These are phyloP conservation scores for Tyria jacobaeae DNA, from an alignment of 2,888 invertebrate genomes.

Conservation along the genomic window DNA sequence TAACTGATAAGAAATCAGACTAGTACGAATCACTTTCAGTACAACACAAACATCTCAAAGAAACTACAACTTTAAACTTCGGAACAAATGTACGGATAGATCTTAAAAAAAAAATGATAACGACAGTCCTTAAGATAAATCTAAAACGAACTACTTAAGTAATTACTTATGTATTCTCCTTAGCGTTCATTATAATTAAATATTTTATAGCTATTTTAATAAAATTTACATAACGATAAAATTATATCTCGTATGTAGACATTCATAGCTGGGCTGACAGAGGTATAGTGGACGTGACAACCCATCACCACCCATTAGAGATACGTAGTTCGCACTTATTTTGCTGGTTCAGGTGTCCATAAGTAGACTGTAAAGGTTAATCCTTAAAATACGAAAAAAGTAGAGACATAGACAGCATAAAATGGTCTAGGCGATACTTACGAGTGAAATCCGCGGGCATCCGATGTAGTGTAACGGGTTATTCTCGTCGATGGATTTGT, in stretches of 20 bases:
- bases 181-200: background rate
- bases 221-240: constrained; percentile 10
- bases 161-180: background rate
- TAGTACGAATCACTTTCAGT: no score
- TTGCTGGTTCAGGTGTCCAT: constrained; percentile 12
- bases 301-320: background rate
- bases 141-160: background rate
- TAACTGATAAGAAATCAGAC: no score
- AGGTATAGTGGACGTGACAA: no score
- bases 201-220: constrained; percentile 13
- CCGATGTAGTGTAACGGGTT: constrained; percentile 83
- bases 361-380: constrained; percentile 41
- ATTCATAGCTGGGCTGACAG: constrained; percentile 6
- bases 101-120: no score
- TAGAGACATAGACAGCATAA: constrained; percentile 56
- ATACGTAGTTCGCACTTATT: constrained; percentile 4
- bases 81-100: no score
- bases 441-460: constrained; percentile 79
- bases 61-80: no score
- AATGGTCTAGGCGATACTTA: constrained; percentile 71
- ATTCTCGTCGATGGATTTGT: constrained; percentile 85
- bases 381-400: constrained; percentile 55
- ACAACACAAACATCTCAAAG: no score
- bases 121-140: no score
- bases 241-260: background rate